Evolutionary conservation across 1,140 invertebrate genomes (phyloP), one percentile per base, ranked within the genome.

Genomic region (Drosophila busckii): DNA sequence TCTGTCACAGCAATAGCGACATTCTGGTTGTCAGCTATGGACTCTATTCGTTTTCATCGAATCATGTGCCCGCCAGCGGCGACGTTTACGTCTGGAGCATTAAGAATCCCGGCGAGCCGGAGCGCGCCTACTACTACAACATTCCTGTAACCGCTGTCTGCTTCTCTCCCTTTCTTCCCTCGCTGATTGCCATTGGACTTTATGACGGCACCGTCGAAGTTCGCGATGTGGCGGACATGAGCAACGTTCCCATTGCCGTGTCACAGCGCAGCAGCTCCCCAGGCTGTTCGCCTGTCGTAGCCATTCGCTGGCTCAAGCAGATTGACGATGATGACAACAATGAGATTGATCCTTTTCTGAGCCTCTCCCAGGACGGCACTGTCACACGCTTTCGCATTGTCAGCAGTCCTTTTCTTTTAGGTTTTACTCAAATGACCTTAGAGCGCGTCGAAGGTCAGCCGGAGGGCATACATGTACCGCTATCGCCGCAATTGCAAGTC

Each of bases 81-180:
- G 67, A 84, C 12, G 88, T 97, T 2, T 90, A 93, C 31, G 88
- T 96, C 35, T 97, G 94, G 93, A 93, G 90, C 60, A 91, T 95
- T 0, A 97, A 97, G 88, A 97, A 96, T 87, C 95, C 95, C 0
- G 91, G 91, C 3, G 92, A 93, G 69, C 95, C 95, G 0, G 96
- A 96, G 84, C 90, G 92, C 59, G 68, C 89, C 0, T 96, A 92
- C 70, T 66, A 87, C 7, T 95, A 95, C 56, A 83, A 91, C 1
- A 90, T 89, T 48, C 91, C 94, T 0, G 90, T 96, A 0, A 93
- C 94, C 4, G 90, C 92, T 40, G 82, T 96, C 0, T 90, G 92
- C 37, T 95, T 96, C 88, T 94, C 95, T 23, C 88, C 87, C 2
- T 87, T 87, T 45, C 89, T 90, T 53, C 92, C 94, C 0, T 92